A percentile compares a stretch with the other conserved stretches of the same genome.
These are phyloP conservation scores for Spilarctia lutea DNA, from an alignment of 2,888 invertebrate species.

Conservation along the genomic window DNA sequence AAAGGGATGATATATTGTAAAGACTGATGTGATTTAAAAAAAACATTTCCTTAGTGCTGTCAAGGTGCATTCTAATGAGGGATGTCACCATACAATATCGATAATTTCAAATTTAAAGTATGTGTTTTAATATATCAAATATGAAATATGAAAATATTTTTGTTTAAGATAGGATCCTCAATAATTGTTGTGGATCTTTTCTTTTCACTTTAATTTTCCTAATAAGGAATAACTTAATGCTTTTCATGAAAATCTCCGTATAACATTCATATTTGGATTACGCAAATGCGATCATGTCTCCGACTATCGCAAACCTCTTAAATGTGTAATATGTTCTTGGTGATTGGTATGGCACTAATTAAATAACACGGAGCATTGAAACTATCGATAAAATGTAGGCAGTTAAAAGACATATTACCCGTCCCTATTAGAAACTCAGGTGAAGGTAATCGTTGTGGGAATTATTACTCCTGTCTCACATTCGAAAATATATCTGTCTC, in stretches of 20 bases:
- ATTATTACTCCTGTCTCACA: constrained; percentile 74
- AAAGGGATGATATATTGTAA: constrained; percentile 85
- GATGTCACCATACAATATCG: constrained; percentile 51
- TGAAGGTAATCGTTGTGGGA: constrained; percentile 86
- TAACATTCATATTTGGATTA: too few species aligned
- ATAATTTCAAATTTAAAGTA: constrained; percentile 23
- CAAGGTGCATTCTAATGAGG: constrained; percentile 81
- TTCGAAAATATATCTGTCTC: constrained; percentile 65
- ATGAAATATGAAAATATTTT: too few species aligned
- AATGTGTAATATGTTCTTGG: not conserved
- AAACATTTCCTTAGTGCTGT: constrained; percentile 81
- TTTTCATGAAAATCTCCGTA: not conserved
- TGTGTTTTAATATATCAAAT: not conserved
- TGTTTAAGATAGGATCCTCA: not conserved
- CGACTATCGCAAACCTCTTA: too few species aligned
- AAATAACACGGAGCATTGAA: not conserved
- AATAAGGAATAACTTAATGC: not conserved
- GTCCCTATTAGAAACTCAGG: constrained; percentile 66
- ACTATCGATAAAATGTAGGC: constrained; percentile 29
- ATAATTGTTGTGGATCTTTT: not conserved
- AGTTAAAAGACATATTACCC: constrained; percentile 8
- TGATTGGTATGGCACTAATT: too few species aligned
- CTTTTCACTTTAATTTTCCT: not conserved
- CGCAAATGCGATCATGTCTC: too few species aligned
- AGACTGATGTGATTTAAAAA: constrained; percentile 81